Percentiles rank a stretch among this genome's conserved stretches.
These are phyloP conservation scores for Neoseiulus cucumeris DNA, from an alignment of 1,140 invertebrate genomes.

Conservation along the genomic window DNA sequence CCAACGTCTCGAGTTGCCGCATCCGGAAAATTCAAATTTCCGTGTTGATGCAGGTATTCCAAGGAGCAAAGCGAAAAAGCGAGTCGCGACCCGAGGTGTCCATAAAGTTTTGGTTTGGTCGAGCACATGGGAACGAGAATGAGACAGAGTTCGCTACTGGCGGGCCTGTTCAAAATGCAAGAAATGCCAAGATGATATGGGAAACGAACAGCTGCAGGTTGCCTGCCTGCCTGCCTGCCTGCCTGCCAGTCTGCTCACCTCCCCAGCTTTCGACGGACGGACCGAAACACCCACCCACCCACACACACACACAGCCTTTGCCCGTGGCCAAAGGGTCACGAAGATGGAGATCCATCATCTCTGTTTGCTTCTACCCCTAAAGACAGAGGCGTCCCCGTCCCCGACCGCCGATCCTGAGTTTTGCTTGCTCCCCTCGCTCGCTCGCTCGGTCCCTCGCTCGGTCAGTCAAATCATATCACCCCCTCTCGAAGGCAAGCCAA, in stretches of 20 bases:
- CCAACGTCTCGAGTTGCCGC: too few species aligned
- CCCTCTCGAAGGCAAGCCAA: neutral
- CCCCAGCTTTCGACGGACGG: neutral
- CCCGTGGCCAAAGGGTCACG: constrained; percentile 11
- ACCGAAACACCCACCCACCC: neutral
- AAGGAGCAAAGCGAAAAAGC: too few species aligned
- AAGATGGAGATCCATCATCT: constrained; percentile 12
- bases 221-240: neutral
- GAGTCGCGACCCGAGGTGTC: too few species aligned
- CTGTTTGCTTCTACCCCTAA: neutral
- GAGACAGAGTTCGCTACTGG: too few species aligned
- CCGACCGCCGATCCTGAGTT: neutral
- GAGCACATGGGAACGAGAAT: too few species aligned
- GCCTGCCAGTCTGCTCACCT: neutral
- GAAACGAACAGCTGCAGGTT: constrained; percentile 6
- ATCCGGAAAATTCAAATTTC: too few species aligned
- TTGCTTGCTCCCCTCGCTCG: neutral
- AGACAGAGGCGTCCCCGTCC: neutral
- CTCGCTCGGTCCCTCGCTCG: neutral
- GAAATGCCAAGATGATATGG: constrained; percentile 10
- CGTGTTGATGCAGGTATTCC: too few species aligned
- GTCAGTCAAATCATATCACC: constrained; percentile 6
- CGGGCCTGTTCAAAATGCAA: constrained; percentile 4
- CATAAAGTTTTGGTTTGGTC: too few species aligned
- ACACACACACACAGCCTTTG: neutral